phyloP scores from a whole-genome alignment of 2,888 invertebrate genomes.

The Tipula lateralis region DNA sequence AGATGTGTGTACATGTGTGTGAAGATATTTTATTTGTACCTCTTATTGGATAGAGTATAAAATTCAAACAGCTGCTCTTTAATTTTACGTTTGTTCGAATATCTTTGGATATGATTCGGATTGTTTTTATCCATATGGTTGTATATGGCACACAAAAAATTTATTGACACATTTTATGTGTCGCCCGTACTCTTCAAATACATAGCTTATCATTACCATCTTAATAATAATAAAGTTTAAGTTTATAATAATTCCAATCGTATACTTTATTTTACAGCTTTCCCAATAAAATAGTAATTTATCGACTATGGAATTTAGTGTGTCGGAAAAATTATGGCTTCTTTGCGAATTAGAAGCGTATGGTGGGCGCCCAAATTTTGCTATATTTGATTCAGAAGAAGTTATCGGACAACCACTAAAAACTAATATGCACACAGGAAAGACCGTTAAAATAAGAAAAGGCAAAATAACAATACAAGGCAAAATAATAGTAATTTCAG shows the following conservation, averaged over 20 bases:
- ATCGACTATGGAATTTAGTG: neutral
- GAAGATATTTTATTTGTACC: neutral
- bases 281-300: neutral
- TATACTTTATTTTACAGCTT: neutral
- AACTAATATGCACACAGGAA: slow-evolving; percentile 33
- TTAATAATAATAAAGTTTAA: neutral
- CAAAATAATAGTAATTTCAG: slow-evolving; percentile 33
- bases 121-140: neutral
- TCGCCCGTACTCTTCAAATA: neutral
- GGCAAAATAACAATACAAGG: slow-evolving; percentile 30
- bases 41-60: neutral
- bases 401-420: slow-evolving; percentile 30
- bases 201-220: neutral
- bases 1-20: neutral
- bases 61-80: neutral
- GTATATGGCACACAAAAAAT: neutral
- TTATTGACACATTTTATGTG: neutral
- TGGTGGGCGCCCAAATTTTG: slow-evolving; percentile 29
- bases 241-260: neutral
- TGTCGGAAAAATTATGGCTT: slow-evolving; percentile 29
- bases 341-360: slow-evolving; percentile 32
- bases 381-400: slow-evolving; percentile 32
- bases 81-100: neutral
- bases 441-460: slow-evolving; percentile 30
- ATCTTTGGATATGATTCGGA: neutral